Percentiles rank a stretch among this genome's conserved stretches.
Conservation (phyloP, 2,888 invertebrate species). For the Plagodis pulveraria region DNA sequence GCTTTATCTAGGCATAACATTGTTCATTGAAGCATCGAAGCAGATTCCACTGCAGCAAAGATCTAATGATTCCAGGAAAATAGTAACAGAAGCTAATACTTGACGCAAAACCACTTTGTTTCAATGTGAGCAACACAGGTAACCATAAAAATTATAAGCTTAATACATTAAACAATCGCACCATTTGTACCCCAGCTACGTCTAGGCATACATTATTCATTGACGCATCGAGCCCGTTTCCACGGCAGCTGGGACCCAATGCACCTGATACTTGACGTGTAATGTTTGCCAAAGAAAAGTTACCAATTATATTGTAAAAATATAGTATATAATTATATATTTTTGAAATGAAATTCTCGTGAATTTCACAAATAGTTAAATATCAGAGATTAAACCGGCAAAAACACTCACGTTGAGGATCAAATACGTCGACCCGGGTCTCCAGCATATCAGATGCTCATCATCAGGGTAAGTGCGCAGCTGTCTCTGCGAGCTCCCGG, state of each 20-base stretch:
- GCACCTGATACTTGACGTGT: conserved; percentile 51
- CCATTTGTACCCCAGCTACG: not conserved
- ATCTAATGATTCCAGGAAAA: conserved; percentile 30
- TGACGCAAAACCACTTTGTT: conserved; percentile 14
- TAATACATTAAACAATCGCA: no score
- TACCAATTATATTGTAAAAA: no score
- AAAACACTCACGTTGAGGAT: no score
- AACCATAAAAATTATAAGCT: no score
- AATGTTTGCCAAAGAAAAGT: not conserved
- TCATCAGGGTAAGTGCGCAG: no score
- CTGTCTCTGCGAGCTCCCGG: no score
- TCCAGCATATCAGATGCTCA: no score
- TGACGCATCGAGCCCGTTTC: conserved; percentile 53
- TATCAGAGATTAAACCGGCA: no score
- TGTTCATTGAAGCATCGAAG: conserved; percentile 64
- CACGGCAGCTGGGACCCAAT: conserved; percentile 48
- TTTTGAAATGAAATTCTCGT: no score
- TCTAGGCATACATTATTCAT: conserved; percentile 64
- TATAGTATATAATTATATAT: no score
- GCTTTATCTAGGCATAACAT: conserved; percentile 47
- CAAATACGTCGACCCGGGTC: no score
- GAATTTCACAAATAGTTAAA: no score
- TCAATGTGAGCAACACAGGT: not conserved
- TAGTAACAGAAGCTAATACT: conserved; percentile 51
- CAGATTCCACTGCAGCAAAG: conserved; percentile 49